These are phyloP conservation scores for Acanthisitta chloris DNA, from an alignment of 2,113 vertebrate genomes.

Conservation along the genomic window DNA sequence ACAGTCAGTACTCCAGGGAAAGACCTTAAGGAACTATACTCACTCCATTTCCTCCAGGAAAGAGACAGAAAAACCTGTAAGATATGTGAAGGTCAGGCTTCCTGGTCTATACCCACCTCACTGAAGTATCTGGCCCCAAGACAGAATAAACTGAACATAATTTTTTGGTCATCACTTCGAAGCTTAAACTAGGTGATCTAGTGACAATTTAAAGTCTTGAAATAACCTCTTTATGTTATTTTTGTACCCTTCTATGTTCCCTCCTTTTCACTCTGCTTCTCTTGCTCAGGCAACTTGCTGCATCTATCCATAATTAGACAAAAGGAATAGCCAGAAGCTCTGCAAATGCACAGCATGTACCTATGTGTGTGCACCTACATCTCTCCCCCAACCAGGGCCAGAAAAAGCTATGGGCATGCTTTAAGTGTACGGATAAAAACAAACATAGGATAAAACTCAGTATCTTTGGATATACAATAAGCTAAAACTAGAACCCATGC, in stretches of 20 bases:
- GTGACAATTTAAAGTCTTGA: not conserved
- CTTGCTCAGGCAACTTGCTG: not conserved
- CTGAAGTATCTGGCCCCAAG: not conserved
- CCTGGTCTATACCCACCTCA: not conserved
- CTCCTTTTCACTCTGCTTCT: not conserved
- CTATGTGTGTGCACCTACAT: not conserved
- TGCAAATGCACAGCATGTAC: not conserved
- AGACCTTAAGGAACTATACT: not conserved
- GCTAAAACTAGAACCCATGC: not conserved
- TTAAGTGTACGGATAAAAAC: not conserved
- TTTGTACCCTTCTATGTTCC: not conserved
- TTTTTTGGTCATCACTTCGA: not conserved
- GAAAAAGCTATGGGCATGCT: not conserved
- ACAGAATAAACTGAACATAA: not conserved
- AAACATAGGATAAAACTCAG: not conserved
- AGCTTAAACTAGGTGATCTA: not conserved
- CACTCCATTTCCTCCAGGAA: not conserved
- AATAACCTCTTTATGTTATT: not conserved
- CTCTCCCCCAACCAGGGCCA: not conserved
- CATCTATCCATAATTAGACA: not conserved
- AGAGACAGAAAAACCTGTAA: not conserved
- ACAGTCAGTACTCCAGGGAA: not conserved
- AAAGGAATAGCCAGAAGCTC: not conserved
- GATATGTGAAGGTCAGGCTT: not conserved
- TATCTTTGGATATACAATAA: fast-evolving